Evolutionary conservation across 2,113 vertebrate genomes (phyloP).

Genomic region (Neopipo cinnamomea): DNA sequence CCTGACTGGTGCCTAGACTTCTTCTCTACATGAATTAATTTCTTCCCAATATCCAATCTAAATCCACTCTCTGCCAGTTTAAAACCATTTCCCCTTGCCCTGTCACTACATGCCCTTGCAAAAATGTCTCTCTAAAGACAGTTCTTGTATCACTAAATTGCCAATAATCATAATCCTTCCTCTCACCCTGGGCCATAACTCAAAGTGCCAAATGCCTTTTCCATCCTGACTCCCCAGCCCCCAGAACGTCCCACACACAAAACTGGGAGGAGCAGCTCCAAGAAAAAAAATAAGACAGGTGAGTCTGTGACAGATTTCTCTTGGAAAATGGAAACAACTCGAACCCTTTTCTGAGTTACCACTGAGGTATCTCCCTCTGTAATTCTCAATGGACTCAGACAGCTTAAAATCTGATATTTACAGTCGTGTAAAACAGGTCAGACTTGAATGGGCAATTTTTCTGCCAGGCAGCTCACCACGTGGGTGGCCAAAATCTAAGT

Average conservation of each 20-base stretch:
- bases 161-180: not conserved
- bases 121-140: not conserved
- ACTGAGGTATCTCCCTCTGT: not conserved
- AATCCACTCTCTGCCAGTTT: not conserved
- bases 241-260: fast-evolving
- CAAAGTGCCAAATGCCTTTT: not conserved
- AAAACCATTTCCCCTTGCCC: not conserved
- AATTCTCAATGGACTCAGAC: not conserved
- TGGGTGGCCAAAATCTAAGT: constrained; percentile 41
- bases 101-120: not conserved
- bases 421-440: not conserved
- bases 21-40: not conserved
- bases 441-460: not conserved
- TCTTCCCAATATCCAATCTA: not conserved
- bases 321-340: not conserved
- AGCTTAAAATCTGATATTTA: not conserved
- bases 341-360: not conserved
- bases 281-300: not conserved
- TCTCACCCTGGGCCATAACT: not conserved
- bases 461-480: not conserved
- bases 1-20: not conserved
- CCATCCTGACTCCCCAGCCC: not conserved
- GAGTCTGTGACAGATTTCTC: not conserved
- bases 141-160: not conserved
- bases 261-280: not conserved